phyloP scores from a whole-genome alignment of 2,888 invertebrate species.

The Leucania comma region DNA sequence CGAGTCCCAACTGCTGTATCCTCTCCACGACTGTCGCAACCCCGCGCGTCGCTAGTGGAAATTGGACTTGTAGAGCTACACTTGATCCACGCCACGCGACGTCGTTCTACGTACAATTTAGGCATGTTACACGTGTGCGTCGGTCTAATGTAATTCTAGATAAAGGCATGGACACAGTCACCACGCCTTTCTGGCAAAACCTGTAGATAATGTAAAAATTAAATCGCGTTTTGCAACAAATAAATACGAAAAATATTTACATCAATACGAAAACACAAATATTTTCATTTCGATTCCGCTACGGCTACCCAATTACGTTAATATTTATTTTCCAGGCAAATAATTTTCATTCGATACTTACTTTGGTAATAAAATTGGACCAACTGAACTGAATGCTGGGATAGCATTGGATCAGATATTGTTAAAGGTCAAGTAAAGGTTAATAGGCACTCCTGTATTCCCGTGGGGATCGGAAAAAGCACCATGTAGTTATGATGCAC shows the following conservation, averaged over 20 bases:
- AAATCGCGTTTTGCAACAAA: neutral
- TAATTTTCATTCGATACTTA: constrained; percentile 19
- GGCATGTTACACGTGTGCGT: too few relatives aligned
- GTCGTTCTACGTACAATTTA: too few relatives aligned
- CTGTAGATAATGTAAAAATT: too few relatives aligned
- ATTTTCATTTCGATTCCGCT: constrained; percentile 3
- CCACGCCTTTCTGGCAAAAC: neutral
- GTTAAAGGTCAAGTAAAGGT: constrained; percentile 1
- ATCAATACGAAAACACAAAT: neutral
- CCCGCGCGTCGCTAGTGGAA: too few relatives aligned
- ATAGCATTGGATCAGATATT: constrained; percentile 12
- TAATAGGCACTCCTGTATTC: constrained; percentile 23
- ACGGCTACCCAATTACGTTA: constrained; percentile 14
- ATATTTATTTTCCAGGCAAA: constrained; percentile 29
- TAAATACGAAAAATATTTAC: neutral
- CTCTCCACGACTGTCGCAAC: too few relatives aligned
- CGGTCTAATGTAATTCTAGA: too few relatives aligned
- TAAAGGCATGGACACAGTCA: too few relatives aligned
- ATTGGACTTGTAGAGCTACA: too few relatives aligned
- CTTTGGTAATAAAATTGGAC: constrained; percentile 11
- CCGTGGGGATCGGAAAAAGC: constrained; percentile 8
- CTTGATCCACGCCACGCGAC: too few relatives aligned
- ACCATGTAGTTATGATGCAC: neutral
- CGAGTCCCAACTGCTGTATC: too few relatives aligned
- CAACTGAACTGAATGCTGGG: neutral